Base-by-base conservation (phyloP, 37 sponge, comb jelly and placozoan genomes). In the Eunapius fragilis region DNA sequence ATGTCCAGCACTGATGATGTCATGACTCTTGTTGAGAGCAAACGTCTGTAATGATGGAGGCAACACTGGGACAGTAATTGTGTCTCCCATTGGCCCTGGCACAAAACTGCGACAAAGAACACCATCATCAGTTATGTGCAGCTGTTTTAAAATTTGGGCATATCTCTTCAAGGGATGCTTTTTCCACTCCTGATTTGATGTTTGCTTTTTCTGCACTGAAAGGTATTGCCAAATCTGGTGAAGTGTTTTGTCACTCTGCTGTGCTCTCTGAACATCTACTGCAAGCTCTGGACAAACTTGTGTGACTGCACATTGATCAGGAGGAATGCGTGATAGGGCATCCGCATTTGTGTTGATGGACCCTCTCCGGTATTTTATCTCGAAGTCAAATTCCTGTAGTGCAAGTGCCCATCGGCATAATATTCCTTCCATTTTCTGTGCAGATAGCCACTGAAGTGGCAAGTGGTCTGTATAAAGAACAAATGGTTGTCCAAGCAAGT, bases 321-420 rank as follows among this genome's bases (percentile, higher is more conserved):
- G 17, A 14, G 32, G 74, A 27, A 27, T n/a, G n/a, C n/a, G n/a
- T n/a, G n/a, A n/a, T 24, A 91, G 76, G 30, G 81, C 88, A 83
- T 91, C 92, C 22, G 88, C 92, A 79, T 91, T 91, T 6, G 76
- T 75, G 68, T 91, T 91, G 25, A 26, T 37, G 7, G 68, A 48
- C 12, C 92, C 88, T n/a, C 71, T 87, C 2, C 85, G 68, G 69
- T 91, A 84, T 37, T 31, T 48, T 31, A 91, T 58, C 0, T 47
- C 69, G 37, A 87, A 91, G 41, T 80, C 76, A 69, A 76, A 91
- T 74, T 82, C 81, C 79, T 87, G 92, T 35, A 23, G n/a, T 3
- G 70, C 85, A 31, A 91, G 77, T 31, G 81, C n/a, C n/a, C n/a
- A n/a, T n/a, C n/a, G n/a, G n/a, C n/a, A n/a, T n/a, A n/a, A n/a